Base-by-base conservation (phyloP, 2,113 vertebrate species). In the Takifugu flavidus region DNA sequence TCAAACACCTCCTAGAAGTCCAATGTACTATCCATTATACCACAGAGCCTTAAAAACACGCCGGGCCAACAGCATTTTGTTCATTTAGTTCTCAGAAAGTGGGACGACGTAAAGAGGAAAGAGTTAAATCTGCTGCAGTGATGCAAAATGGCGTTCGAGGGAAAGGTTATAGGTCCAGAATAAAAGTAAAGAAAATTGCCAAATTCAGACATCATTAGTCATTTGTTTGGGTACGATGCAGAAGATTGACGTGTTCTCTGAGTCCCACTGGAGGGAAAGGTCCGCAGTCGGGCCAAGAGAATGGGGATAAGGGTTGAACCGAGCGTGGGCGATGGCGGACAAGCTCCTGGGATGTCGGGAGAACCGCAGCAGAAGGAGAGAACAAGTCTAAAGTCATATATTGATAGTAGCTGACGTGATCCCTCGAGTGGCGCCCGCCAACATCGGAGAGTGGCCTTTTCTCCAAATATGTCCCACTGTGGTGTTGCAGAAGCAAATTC, bases 401-500 rank as follows among this genome's bases (percentile, higher is more conserved):
- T 42, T 44, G 56, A 59, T 20, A 31, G 15, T 25, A 13, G 58
- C 43, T 46, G 72, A 67, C 43, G 49, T 31, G 59, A 73, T 67
- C 44, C 53, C 29, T 78, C 67, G 58, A 62, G 53, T 69, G 6
- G 8, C 42, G 67, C 69, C 52, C 2, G 50, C 54, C 67, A 47
- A 34, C 57, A 28, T 58, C 59, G 45, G 39, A 57, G 26, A 29
- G 31, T 0, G 15, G 49, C 67, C 63, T 65, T 70, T 67, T 56
- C 39, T 10, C 39, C 2, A 3, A 20, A 26, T 67, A 34, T 51
- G 70, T 80, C 75, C 83, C 80, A 63, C 75, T 49, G 83, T 27
- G 66, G 80, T 59, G 70, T 65, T 77, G 67, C 49, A 42, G 29
- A 72, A 67, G 67, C 68, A 74, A 84, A 84, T 82, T 85, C 60